These are phyloP conservation scores for Hypsibius dujardini DNA, from an alignment of 1,140 invertebrate species.

Conservation along the genomic window DNA sequence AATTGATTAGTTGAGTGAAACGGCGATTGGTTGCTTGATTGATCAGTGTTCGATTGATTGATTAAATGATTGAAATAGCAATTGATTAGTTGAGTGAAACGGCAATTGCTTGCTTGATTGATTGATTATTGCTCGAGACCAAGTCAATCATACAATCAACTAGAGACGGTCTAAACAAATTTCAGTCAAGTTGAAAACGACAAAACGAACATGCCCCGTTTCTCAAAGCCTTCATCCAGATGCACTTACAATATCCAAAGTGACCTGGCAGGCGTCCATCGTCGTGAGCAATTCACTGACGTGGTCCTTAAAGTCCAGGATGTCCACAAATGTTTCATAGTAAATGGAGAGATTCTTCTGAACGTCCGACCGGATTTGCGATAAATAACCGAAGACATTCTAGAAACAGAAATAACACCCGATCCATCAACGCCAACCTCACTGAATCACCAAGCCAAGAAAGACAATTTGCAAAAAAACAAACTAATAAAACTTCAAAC, in stretches of 20 bases:
- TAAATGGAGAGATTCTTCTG: constrained; percentile 89
- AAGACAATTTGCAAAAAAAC: too few relatives aligned
- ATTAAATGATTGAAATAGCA: too few relatives aligned
- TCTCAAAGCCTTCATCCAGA: constrained; percentile 12
- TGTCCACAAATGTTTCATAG: constrained; percentile 98
- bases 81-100: too few relatives aligned
- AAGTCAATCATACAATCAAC: not conserved
- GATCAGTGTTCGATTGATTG: too few relatives aligned
- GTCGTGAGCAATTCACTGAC: constrained; percentile 85
- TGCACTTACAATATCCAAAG: constrained; percentile 62
- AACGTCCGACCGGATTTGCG: constrained; percentile 67
- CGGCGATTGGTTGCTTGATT: too few relatives aligned
- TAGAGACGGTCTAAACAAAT: too few relatives aligned
- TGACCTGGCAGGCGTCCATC: constrained; percentile 89
- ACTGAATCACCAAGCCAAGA: too few relatives aligned
- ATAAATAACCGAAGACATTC: not conserved
- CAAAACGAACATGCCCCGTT: not conserved
- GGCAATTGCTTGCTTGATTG: too few relatives aligned
- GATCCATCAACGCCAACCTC: too few relatives aligned
- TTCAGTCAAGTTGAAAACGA: too few relatives aligned
- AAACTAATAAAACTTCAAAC: too few relatives aligned
- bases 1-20: too few relatives aligned
- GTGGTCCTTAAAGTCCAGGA: constrained; percentile 95
- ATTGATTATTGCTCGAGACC: not conserved
- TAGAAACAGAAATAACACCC: not conserved